Conservation (phyloP, 2,888 invertebrate species). For the Eudemis profundana region DNA sequence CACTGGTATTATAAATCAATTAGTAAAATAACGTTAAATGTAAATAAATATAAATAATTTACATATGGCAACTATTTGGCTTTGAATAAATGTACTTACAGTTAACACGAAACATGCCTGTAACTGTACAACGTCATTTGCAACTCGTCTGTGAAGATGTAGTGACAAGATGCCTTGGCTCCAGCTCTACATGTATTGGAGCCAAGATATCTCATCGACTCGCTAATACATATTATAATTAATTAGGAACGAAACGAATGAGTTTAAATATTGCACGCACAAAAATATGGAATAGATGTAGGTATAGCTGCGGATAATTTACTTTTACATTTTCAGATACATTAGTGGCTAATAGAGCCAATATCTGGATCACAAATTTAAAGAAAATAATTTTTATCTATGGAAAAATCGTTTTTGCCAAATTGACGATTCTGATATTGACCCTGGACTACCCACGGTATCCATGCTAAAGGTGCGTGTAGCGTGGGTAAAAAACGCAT, state of each 20-base stretch:
- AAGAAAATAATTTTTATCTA: too few species aligned
- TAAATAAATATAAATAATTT: slow-evolving; percentile 78
- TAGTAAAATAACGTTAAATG: slow-evolving; percentile 62
- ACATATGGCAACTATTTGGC: slow-evolving; percentile 85
- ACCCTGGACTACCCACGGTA: too few species aligned
- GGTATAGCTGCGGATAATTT: neutral
- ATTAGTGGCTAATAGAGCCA: too few species aligned
- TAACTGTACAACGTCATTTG: slow-evolving; percentile 45
- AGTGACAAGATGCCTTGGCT: slow-evolving; percentile 42
- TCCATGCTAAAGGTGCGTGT: too few species aligned
- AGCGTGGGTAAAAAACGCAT: too few species aligned
- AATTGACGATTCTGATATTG: too few species aligned
- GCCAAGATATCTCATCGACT: neutral
- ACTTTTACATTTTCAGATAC: neutral
- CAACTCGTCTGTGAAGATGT: slow-evolving; percentile 42
- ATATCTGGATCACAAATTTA: too few species aligned
- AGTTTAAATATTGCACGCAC: slow-evolving; percentile 21
- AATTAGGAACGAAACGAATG: slow-evolving; percentile 18
- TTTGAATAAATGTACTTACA: slow-evolving; percentile 66
- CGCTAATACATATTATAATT: neutral
- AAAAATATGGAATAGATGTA: neutral
- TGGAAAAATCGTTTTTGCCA: too few species aligned
- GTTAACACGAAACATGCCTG: slow-evolving; percentile 59
- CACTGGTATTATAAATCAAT: slow-evolving; percentile 56
- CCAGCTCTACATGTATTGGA: neutral